Conservation (phyloP, 2,888 invertebrate genomes). For the Luperina nickerlii region DNA sequence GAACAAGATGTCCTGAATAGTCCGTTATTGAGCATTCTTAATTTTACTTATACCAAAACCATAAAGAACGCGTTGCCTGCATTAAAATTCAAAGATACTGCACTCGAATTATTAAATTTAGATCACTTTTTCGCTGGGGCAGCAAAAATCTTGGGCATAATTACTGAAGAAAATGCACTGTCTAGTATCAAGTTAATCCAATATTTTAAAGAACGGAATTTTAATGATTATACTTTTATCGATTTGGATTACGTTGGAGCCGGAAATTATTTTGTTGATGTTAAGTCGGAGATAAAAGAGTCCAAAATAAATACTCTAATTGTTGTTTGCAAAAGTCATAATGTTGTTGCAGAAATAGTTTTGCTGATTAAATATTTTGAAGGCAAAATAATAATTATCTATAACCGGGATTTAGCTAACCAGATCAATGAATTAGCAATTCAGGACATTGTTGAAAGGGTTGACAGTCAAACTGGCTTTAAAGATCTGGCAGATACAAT, state of each 20-base stretch:
- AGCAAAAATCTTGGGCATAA: conserved; percentile 21
- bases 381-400: conserved; percentile 49
- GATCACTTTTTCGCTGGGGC: conserved; percentile 25
- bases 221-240: conserved; percentile 36
- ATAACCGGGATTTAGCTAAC: conserved; percentile 3
- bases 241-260: conserved; percentile 47
- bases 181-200: conserved; percentile 55
- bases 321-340: conserved; percentile 26
- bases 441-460: conserved; percentile 1
- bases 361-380: conserved; percentile 24
- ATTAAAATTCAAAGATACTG: conserved; percentile 35
- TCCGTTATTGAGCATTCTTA: conserved; percentile 42
- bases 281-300: conserved; percentile 28
- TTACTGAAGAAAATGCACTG: conserved; percentile 47
- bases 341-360: conserved; percentile 10
- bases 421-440: background rate
- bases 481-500: conserved; percentile 24
- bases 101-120: conserved; percentile 32
- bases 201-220: conserved; percentile 33
- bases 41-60: conserved; percentile 41
- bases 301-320: conserved; percentile 28
- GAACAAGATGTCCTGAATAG: conserved; percentile 43
- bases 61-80: conserved; percentile 26
- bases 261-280: conserved; percentile 46
- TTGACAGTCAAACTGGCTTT: conserved; percentile 40